phyloP scores from a whole-genome alignment of 2,113 vertebrate species.

The Deroptyus accipitrinus region DNA sequence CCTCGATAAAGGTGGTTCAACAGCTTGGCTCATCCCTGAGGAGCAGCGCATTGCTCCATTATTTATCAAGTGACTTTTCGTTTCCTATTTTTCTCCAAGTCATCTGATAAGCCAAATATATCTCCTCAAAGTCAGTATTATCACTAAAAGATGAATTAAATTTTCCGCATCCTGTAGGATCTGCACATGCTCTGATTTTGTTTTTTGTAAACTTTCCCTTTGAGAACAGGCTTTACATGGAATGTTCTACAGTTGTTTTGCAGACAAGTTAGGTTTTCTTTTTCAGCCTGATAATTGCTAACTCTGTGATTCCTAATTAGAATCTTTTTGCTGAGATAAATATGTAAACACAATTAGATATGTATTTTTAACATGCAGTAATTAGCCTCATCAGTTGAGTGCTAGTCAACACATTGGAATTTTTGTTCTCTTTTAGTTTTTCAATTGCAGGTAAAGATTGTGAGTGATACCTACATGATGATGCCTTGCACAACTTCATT shows the following conservation, averaged over 20 bases:
- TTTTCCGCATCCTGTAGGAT: background rate
- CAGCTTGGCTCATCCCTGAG: background rate
- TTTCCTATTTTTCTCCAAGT: background rate
- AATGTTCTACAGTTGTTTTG: background rate
- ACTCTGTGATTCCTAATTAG: constrained; percentile 47
- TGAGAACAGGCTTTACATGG: background rate
- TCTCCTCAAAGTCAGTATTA: background rate
- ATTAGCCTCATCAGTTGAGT: background rate
- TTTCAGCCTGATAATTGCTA: constrained; percentile 32
- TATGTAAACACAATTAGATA: constrained; percentile 27
- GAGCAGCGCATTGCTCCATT: background rate
- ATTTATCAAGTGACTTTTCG: background rate
- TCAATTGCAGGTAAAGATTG: background rate
- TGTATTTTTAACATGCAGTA: background rate
- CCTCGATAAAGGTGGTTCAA: background rate
- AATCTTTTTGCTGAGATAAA: constrained; percentile 56
- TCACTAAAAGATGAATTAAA: background rate
- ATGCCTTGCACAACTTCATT: background rate
- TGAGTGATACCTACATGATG: background rate
- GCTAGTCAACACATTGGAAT: background rate
- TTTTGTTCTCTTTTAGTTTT: background rate
- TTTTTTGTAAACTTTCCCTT: background rate
- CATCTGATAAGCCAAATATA: background rate
- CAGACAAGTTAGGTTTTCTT: background rate
- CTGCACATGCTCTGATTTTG: background rate